Evolutionary conservation across 2,113 vertebrate genomes (phyloP).

Genomic region (Tor tambroides): DNA sequence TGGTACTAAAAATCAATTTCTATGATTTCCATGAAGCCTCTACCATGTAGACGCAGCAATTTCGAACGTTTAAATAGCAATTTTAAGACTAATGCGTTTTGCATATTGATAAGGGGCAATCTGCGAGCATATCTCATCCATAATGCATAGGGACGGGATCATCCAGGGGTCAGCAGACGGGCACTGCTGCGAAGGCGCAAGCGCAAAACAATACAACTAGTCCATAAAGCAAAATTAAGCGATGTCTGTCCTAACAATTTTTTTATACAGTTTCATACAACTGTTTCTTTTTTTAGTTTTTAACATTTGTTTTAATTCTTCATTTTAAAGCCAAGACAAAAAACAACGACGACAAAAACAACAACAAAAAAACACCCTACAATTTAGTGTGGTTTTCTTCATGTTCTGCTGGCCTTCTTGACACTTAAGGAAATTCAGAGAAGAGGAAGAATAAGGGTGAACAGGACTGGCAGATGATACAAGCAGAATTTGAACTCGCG

Average conservation of each 20-base stretch:
- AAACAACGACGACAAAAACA: neutral
- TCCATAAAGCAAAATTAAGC: slow-evolving; percentile 14
- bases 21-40: slow-evolving; percentile 4
- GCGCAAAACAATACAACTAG: slow-evolving; percentile 52
- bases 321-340: neutral
- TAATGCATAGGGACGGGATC: slow-evolving; percentile 92
- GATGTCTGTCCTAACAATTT: slow-evolving; percentile 42
- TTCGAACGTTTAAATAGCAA: slow-evolving; percentile 88
- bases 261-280: slow-evolving; percentile 24
- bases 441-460: neutral
- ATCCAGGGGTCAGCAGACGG: slow-evolving; percentile 93
- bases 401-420: neutral
- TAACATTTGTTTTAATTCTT: neutral
- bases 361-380: too few species aligned
- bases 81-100: slow-evolving; percentile 89
- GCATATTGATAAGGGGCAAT: slow-evolving; percentile 89
- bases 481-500: neutral
- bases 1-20: slow-evolving; percentile 6
- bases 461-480: neutral
- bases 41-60: slow-evolving; percentile 71
- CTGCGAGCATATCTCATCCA: slow-evolving; percentile 87
- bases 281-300: neutral
- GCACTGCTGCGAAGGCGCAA: slow-evolving; percentile 62
- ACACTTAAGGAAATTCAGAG: neutral
- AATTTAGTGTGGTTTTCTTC: neutral